Evolutionary conservation across 2,113 vertebrate species (phyloP), one percentile per base, ranked within the genome.

Genomic region (Callipepla squamata): DNA sequence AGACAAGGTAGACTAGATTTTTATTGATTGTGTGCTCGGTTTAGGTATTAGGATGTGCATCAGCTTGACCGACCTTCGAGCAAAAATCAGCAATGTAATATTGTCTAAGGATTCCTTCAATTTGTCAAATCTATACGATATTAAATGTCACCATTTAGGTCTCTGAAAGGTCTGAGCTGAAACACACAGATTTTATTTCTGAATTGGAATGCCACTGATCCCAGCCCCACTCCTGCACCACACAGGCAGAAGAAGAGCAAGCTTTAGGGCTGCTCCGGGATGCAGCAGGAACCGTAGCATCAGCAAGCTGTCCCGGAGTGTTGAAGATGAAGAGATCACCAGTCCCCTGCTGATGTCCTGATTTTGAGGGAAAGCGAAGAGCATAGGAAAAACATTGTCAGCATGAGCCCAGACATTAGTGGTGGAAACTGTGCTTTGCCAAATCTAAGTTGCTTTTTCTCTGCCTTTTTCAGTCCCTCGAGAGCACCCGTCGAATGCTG

Each of bases 401-500:
- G 76, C 66, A 30, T 22, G 18, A 85, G 32, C 38, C 38, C 59
- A 51, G 57, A 65, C 7, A 4, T 72, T 28, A 84, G 57, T 1
- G 4, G 13, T 68, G 44, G 55, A 76, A 92, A 69, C 7, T 0
- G 2, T 44, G 44, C 38, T 61, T 94, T 95, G 63, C 45, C 48
- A 68, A 77, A 94, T 63, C 80, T 82, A 59, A 93, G 47, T 51
- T 66, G 0, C 77, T 30, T 95, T 32, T 91, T 82, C 58, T 86
- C 18, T 87, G 18, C 32, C 89, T 84, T 92, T 88, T 75, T 91
- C 97, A 99, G 99, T 99, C 99, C 7, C 98, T 99, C 95, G 99
- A 99, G 97, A 99, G 99, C 96, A 99, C 99, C 76, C 99, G 99
- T 89, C 99, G 99, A 94, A 99, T 99, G 99, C 98, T 99, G 80